Evolutionary conservation across 2,113 vertebrate genomes (phyloP).

Genomic region (Bostrychus sinensis): DNA sequence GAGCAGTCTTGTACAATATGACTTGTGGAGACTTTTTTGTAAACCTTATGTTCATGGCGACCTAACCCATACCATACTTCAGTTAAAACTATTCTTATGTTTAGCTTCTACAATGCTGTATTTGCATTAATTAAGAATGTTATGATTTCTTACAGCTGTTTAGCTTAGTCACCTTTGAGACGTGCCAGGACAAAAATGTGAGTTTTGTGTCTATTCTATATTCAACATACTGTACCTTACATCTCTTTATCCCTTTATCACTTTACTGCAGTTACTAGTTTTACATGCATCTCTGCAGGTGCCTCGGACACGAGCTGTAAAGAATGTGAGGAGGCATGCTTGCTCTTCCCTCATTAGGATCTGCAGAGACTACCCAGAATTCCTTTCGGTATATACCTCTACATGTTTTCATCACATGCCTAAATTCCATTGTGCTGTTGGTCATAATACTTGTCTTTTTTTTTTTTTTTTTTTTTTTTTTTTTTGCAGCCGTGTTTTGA

Average conservation of each 20-base stretch:
- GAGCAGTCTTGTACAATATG: no score
- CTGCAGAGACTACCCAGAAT: constrained; percentile 91
- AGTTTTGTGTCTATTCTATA: constrained; percentile 27
- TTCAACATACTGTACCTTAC: no score
- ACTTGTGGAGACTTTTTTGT: no score
- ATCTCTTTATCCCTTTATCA: no score
- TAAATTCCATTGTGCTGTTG: background rate
- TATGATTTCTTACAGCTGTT: constrained; percentile 82
- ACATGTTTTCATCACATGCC: background rate
- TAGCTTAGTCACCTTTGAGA: constrained; percentile 89
- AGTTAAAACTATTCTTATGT: no score
- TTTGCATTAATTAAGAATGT: background rate
- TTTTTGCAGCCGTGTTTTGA: constrained; percentile 89
- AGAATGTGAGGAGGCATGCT: constrained; percentile 93
- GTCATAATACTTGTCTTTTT: background rate
- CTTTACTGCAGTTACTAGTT: background rate
- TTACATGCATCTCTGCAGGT: constrained; percentile 71
- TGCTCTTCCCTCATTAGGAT: constrained; percentile 95
- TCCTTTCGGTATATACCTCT: constrained; percentile 83
- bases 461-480: no score
- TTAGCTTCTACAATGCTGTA: background rate
- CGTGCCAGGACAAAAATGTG: constrained; percentile 89
- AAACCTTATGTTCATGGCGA: no score
- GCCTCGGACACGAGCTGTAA: constrained; percentile 90
- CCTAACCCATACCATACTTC: no score